These are phyloP conservation scores for Aplodontia rufa DNA, from an alignment of 2,113 vertebrate species.

Conservation along the genomic window DNA sequence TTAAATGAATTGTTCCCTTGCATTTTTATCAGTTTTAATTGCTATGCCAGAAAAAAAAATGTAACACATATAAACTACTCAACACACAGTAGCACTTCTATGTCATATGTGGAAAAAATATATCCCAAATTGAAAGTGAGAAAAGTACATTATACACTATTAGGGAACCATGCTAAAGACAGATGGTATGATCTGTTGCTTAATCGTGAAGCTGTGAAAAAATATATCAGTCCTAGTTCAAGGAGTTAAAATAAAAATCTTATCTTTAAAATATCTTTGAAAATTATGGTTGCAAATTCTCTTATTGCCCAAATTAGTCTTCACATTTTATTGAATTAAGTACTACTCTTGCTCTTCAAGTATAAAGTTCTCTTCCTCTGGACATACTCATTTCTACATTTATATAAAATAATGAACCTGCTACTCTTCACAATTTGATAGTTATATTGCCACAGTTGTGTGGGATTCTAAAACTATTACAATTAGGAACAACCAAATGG, in stretches of 20 bases:
- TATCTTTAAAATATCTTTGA: constrained; percentile 48
- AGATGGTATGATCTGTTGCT: constrained; percentile 42
- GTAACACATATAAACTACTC: background rate
- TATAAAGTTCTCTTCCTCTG: background rate
- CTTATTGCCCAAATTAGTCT: background rate
- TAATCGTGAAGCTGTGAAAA: constrained; percentile 48
- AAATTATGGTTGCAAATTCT: background rate
- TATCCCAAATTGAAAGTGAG: constrained; percentile 66
- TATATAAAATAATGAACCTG: background rate
- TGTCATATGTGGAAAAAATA: constrained; percentile 41
- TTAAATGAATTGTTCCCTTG: constrained; percentile 33
- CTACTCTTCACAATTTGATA: background rate
- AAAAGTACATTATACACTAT: constrained; percentile 43
- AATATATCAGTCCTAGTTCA: constrained; percentile 20
- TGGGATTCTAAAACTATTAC: background rate
- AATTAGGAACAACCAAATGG: background rate
- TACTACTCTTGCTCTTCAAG: background rate
- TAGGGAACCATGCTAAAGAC: constrained; percentile 45
- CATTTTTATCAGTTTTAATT: constrained; percentile 35
- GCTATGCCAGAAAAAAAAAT: constrained; percentile 1
- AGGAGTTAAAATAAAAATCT: background rate
- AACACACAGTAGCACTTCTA: constrained; percentile 46
- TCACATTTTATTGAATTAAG: constrained; percentile 9
- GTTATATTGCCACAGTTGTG: background rate
- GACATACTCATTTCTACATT: background rate